Evolutionary conservation across 2,888 invertebrate genomes (phyloP), one percentile per base, ranked within the genome.

Genomic region (Apodemia zela): DNA sequence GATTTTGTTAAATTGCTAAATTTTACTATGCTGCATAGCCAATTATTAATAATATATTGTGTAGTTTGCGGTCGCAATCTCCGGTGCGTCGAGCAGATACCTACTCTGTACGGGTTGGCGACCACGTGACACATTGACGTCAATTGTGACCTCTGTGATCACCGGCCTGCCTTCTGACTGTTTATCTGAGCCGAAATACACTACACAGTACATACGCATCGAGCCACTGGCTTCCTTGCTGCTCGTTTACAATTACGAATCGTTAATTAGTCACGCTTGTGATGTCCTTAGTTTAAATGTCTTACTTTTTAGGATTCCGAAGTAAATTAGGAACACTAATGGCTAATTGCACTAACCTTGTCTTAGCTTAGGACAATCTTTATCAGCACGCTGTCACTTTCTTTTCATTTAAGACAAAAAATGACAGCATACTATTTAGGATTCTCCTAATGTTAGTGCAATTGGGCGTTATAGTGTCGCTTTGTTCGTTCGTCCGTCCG

Each of bases 41-140:
- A 25, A 60, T 21, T 42, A 45, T 13, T 38, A 38, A 13, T 38
- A 38, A n/a, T 45, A 54, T 15, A 21, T 11, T 17, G 51, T 54
- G 54, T 7, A 54, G 13, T 54, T 25, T 21, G 21, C 54, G 54
- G 21, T 25, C 21, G 54, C 54, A 54, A 15, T 54, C 54, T 54
- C 54, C 25, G 15, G 25, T 25, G 25, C 13, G 54, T 25, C 54
- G 8, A 35, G 59, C 38, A 35, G n/a, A n/a, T 59, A 21, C 21
- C 21, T 21, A 60, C 60, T 25, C 17, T 4, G 17, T 25, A 21
- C 60, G 17, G 18, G 25, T 15, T 47, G 10, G 76, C 78, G 81
- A 82, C 92, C 94, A 94, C 94, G 93, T 94, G 94, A 93, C 83
- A 87, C 87, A 94, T 94, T 94, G 94, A 94, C 94, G 94, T 94